Evolutionary conservation across 2,888 invertebrate genomes (phyloP).

Genomic region (Microctonus aethiopoides): DNA sequence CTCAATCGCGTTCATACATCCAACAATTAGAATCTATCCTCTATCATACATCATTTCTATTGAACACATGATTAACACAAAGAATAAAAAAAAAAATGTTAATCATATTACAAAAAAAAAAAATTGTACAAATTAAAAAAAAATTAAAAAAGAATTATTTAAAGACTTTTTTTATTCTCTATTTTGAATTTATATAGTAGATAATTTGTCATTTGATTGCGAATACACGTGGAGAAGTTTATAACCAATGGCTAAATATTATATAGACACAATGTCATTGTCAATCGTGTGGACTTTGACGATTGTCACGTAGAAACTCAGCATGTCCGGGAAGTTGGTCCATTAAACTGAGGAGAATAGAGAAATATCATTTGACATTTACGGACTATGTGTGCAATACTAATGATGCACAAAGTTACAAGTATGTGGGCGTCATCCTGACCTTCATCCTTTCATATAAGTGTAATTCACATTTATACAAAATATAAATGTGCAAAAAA

Average conservation of each 20-base stretch:
- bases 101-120: neutral
- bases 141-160: neutral
- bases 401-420: neutral
- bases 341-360: constrained; percentile 46
- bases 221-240: neutral
- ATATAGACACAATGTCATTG: constrained; percentile 60
- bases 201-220: neutral
- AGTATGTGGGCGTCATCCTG: constrained; percentile 22
- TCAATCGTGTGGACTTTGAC: constrained; percentile 50
- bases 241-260: constrained; percentile 1
- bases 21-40: neutral
- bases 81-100: neutral
- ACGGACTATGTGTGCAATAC: constrained; percentile 28
- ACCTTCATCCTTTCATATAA: constrained; percentile 4
- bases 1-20: neutral
- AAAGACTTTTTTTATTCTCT: too few species aligned
- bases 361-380: constrained; percentile 58
- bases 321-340: constrained; percentile 64
- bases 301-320: constrained; percentile 62
- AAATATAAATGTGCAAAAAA: neutral
- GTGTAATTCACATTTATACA: neutral
- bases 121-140: neutral
- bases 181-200: too few species aligned
- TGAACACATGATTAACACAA: neutral
- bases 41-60: neutral